Conservation (phyloP, 2,888 invertebrate genomes). For the Calameuta filiformis region DNA sequence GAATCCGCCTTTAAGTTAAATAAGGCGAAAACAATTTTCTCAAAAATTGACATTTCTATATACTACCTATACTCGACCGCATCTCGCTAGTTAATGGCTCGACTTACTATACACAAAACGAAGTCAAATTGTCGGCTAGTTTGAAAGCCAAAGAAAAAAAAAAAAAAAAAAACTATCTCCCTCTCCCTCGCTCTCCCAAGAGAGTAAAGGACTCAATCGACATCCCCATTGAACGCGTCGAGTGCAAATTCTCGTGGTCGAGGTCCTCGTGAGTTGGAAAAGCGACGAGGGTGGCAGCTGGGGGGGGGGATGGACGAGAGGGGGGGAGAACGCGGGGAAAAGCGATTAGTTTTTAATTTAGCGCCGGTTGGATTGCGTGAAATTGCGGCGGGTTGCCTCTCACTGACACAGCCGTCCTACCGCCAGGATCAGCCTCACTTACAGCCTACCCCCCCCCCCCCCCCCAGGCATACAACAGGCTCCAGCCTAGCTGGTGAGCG, state of each 20-base stretch:
- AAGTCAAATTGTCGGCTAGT: not conserved
- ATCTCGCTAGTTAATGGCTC: not conserved
- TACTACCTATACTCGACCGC: not conserved
- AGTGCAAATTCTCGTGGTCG: constrained; percentile 1
- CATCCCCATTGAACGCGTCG: not conserved
- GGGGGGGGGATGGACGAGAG: constrained; percentile 31
- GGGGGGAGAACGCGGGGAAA: constrained; percentile 40
- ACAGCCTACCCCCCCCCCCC: not conserved
- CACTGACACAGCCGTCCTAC: not conserved
- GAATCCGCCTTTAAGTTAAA: not conserved
- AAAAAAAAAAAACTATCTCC: not conserved
- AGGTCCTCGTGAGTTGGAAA: not conserved
- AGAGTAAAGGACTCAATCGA: constrained; percentile 2
- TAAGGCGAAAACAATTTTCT: not conserved
- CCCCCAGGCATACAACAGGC: not conserved
- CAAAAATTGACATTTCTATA: not conserved
- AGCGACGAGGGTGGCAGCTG: constrained; percentile 25
- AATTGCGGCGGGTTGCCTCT: constrained; percentile 41
- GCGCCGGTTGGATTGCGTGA: constrained; percentile 53
- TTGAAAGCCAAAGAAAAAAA: not conserved
- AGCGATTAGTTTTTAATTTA: constrained; percentile 59
- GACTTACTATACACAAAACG: not conserved
- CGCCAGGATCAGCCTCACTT: not conserved
- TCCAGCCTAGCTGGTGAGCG: not conserved
- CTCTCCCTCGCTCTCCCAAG: not conserved